Base-by-base conservation (phyloP, 2,797 vertebrate genomes). In the Brachyalestes nurse region DNA sequence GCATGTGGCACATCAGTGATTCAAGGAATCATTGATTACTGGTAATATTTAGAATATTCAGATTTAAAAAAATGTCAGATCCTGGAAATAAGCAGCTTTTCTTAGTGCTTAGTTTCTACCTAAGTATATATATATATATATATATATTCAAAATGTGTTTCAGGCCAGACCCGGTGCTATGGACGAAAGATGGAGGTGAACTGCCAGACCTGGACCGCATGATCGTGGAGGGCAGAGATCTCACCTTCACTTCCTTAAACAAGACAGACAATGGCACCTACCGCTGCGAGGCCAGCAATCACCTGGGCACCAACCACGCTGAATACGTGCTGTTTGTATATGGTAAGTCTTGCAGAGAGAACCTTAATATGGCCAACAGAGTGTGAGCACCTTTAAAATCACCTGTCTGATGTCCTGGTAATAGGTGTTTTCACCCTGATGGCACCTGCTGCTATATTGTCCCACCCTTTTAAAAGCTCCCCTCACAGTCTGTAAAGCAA, bases 251-350 rank as follows among this genome's bases (percentile, higher is more conserved):
- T 76, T 95, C 96, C 81, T 94, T 99, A 90, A 99, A 99, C 93
- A 99, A 99, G 94, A 99, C 98, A 82, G 98, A 99, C 93, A 99
- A 99, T 34, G 98, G 98, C 87, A 99, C 98, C 21, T 99, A 99
- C 90, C 95, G 98, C 90, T 99, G 98, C 49, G 98, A 99, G 94
- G 98, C 98, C 84, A 95, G 92, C 88, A 99, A 99, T 86, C 95
- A 96, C 91, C 97, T 99, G 76, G 98, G 98, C 79, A 96, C 95
- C 88, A 98, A 95, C 95, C 96, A 93, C 3, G 97, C 96, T 83
- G 97, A 99, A 81, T 99, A 98, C 57, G 94, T 96, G 73, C 96
- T 99, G 90, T 97, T 96, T 81, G 97, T 99, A 82, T 97, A 97
- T n/a, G 98, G 98, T 99, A 90, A 98, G 97, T 96, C 88, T 62